Percentiles rank a stretch among this genome's conserved stretches.
Conservation (phyloP, 2,888 invertebrate species). For the Molorchus minor region DNA sequence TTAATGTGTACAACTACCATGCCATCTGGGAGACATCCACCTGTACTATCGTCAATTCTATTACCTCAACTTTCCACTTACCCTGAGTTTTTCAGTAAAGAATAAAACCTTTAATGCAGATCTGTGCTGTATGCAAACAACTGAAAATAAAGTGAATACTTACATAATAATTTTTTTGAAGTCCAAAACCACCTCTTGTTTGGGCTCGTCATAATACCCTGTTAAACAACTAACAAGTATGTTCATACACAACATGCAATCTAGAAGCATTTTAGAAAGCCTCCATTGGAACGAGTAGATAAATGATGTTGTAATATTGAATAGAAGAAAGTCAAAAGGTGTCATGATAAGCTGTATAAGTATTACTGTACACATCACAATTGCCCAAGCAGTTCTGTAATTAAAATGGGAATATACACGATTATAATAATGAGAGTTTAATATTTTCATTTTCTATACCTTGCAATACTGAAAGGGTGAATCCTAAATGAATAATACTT, state of each 20-base stretch:
- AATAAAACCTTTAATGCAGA: no score
- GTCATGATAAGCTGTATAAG: constrained; percentile 42
- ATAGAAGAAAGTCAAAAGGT: constrained; percentile 45
- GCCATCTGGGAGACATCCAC: no score
- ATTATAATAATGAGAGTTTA: neutral
- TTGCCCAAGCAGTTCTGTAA: constrained; percentile 47
- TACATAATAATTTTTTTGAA: constrained; percentile 44
- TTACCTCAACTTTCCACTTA: no score
- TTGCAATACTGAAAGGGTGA: constrained; percentile 51
- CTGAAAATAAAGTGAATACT: no score
- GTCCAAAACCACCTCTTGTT: constrained; percentile 50
- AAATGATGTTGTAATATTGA: constrained; percentile 23
- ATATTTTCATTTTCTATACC: constrained; percentile 41
- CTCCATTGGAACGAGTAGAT: constrained; percentile 21
- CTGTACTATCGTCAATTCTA: no score
- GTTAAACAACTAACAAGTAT: constrained; percentile 46
- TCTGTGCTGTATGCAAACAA: no score
- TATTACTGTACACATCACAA: constrained; percentile 44
- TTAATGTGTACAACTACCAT: no score
- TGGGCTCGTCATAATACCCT: constrained; percentile 52
- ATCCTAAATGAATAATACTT: constrained; percentile 45
- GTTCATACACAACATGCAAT: constrained; percentile 40
- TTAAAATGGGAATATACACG: neutral
- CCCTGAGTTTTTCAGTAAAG: no score
- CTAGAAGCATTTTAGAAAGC: constrained; percentile 28